Evolutionary conservation across 2,888 invertebrate species (phyloP).

Genomic region (Hedya salicella): DNA sequence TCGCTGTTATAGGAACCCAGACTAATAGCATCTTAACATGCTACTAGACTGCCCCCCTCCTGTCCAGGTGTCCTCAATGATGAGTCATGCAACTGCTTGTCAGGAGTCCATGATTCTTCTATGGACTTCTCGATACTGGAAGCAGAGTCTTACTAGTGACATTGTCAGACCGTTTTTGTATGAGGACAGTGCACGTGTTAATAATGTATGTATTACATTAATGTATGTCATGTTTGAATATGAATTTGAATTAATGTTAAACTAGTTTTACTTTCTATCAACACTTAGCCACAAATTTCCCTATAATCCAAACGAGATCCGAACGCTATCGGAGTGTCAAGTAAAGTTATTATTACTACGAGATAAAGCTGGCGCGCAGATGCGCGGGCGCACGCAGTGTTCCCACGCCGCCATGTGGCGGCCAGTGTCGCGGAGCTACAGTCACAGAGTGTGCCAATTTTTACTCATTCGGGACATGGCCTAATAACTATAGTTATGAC

Average conservation of each 20-base stretch:
- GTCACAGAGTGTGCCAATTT: constrained; percentile 37
- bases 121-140: too few species aligned
- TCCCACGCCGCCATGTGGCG: constrained; percentile 80
- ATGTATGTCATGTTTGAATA: too few species aligned
- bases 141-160: too few species aligned
- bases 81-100: too few species aligned
- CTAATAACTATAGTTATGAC: not conserved
- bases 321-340: constrained; percentile 54
- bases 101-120: too few species aligned
- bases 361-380: constrained; percentile 82
- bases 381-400: constrained; percentile 71
- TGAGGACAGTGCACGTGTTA: too few species aligned
- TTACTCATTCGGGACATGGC: constrained; percentile 6
- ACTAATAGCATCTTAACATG: too few species aligned
- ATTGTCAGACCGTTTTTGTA: too few species aligned
- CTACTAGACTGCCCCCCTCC: too few species aligned
- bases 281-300: constrained; percentile 19
- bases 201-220: too few species aligned
- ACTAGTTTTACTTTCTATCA: not conserved
- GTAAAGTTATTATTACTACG: constrained; percentile 75
- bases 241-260: not conserved
- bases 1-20: too few species aligned
- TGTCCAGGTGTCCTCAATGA: too few species aligned
- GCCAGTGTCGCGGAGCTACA: constrained; percentile 43
- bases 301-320: constrained; percentile 7